A percentile compares a stretch with the other conserved stretches of the same genome.
Conservation (phyloP, 2,888 invertebrate genomes). For the Merodon equestris region DNA sequence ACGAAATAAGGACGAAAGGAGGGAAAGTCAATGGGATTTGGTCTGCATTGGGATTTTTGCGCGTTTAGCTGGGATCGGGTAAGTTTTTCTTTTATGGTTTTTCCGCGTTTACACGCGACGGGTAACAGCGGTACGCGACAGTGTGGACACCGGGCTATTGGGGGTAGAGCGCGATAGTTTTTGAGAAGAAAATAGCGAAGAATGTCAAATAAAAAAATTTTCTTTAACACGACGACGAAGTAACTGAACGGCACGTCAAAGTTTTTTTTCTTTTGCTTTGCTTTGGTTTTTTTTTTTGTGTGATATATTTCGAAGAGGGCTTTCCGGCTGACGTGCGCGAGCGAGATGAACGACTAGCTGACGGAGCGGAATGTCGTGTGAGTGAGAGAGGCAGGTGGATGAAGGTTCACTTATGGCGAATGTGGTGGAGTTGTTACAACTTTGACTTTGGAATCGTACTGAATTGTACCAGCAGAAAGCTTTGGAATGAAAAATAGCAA, state of each 20-base stretch:
- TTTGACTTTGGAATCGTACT: no score
- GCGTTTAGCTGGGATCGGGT: slow-evolving; percentile 34
- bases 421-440: no score
- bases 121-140: no score
- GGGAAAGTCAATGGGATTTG: no score
- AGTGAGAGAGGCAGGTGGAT: background rate
- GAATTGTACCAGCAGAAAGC: no score
- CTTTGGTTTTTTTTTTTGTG: slow-evolving; percentile 13
- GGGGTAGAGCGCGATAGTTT: slow-evolving; percentile 5
- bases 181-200: slow-evolving; percentile 15
- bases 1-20: no score
- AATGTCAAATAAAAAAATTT: slow-evolving; percentile 31
- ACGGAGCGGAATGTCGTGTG: background rate
- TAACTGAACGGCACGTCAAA: slow-evolving; percentile 56
- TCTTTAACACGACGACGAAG: slow-evolving; percentile 44
- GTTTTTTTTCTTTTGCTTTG: no score
- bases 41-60: slow-evolving; percentile 3
- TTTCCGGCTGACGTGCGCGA: background rate
- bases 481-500: no score
- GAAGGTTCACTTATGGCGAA: slow-evolving; percentile 7
- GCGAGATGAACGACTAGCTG: background rate
- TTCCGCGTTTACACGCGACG: slow-evolving; percentile 29
- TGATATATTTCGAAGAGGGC: background rate
- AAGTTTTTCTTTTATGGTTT: background rate
- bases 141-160: background rate